phyloP scores from a whole-genome alignment of 2,113 vertebrate genomes.

The Grus americana region DNA sequence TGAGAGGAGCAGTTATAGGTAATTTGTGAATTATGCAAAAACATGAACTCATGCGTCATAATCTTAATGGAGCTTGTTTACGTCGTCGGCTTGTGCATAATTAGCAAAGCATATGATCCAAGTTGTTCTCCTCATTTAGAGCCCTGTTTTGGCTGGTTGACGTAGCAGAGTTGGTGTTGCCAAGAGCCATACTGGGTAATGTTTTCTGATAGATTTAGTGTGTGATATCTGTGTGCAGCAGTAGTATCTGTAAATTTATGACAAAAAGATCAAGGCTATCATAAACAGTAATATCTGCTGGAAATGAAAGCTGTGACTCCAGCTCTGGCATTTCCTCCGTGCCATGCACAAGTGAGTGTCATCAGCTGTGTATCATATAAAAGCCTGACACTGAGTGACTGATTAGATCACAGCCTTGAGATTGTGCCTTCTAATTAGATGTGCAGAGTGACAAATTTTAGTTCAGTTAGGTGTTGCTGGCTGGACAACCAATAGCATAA shows the following conservation, averaged over 20 bases:
- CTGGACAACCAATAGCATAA: not conserved
- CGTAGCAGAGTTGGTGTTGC: not conserved
- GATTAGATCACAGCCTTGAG: not conserved
- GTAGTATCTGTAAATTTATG: slow-evolving; percentile 18
- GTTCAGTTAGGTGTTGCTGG: not conserved
- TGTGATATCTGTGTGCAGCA: not conserved
- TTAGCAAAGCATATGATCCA: slow-evolving; percentile 23
- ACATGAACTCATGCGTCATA: slow-evolving; percentile 20
- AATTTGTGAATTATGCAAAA: slow-evolving; percentile 36
- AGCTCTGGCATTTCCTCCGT: not conserved
- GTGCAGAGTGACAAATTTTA: not conserved
- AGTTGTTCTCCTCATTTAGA: slow-evolving; percentile 11
- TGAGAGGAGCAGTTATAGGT: not conserved
- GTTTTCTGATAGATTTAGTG: slow-evolving; percentile 16
- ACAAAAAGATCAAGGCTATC: not conserved
- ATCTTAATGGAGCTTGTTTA: slow-evolving; percentile 46
- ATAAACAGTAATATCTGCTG: slow-evolving; percentile 6
- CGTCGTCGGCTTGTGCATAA: not conserved
- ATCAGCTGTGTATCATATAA: not conserved
- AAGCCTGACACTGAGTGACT: not conserved
- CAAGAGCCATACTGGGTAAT: slow-evolving; percentile 7
- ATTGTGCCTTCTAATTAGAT: not conserved
- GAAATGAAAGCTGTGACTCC: not conserved
- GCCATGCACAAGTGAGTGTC: not conserved
- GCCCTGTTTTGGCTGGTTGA: slow-evolving; percentile 31